phyloP scores from a whole-genome alignment of 2,113 vertebrate species.

The Alligator sinensis region DNA sequence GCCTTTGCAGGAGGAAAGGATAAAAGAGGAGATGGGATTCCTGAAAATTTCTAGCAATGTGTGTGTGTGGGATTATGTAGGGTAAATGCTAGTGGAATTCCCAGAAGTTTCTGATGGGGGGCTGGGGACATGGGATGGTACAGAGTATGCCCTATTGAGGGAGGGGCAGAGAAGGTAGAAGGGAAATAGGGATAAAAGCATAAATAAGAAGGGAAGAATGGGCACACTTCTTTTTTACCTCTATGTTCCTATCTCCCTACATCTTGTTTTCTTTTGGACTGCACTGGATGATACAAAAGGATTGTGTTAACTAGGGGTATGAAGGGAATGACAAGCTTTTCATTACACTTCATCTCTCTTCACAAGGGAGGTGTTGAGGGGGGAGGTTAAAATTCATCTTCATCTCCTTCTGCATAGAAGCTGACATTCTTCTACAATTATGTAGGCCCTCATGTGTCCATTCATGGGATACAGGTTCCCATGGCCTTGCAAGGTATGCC shows the following conservation, averaged over 20 bases:
- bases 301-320: conserved; percentile 31
- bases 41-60: not conserved
- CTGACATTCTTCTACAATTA: conserved; percentile 9
- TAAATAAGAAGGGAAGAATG: not conserved
- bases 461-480: not conserved
- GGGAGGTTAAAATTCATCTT: conserved; percentile 7
- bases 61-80: too few relatives aligned
- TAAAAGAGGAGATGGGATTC: not conserved
- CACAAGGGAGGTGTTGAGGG: not conserved
- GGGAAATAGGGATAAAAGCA: not conserved
- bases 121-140: too few relatives aligned
- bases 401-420: conserved; percentile 6
- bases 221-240: not conserved
- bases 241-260: not conserved
- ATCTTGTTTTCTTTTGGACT: not conserved
- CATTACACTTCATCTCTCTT: conserved; percentile 9
- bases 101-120: too few relatives aligned
- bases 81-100: too few relatives aligned
- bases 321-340: conserved; percentile 10
- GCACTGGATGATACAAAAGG: not conserved
- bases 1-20: not conserved
- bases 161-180: not conserved
- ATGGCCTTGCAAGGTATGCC: not conserved
- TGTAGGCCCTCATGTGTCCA: not conserved
- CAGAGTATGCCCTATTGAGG: not conserved